Evolutionary conservation across 64 coral and sea anemone genomes (phyloP).

Genomic region (Actinia equina): DNA sequence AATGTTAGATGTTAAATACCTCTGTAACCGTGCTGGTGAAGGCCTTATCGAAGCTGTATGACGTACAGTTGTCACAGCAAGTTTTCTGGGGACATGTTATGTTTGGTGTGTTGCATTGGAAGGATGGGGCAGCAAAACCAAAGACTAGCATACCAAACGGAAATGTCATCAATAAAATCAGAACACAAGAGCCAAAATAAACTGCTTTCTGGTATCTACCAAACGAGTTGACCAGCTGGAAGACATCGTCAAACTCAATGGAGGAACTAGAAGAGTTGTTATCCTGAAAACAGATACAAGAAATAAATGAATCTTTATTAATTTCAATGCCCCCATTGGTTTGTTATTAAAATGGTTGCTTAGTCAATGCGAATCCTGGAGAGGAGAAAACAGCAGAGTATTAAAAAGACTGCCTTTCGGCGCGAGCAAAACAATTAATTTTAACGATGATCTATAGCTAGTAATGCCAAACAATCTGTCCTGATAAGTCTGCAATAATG

Average conservation of each 20-base stretch:
- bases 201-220: background rate
- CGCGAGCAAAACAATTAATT: too few relatives aligned
- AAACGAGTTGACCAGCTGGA: background rate
- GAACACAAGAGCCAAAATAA: background rate
- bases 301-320: too few relatives aligned
- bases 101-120: background rate
- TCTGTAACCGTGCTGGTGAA: conserved; percentile 4
- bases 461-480: too few relatives aligned
- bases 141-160: conserved; percentile 1
- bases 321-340: too few relatives aligned
- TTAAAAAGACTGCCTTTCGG: too few relatives aligned
- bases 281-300: too few relatives aligned
- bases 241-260: background rate
- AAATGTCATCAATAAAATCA: background rate
- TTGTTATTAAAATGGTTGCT: too few relatives aligned
- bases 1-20: background rate
- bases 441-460: too few relatives aligned
- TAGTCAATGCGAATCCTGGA: too few relatives aligned
- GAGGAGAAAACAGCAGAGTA: too few relatives aligned
- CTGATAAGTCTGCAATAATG: too few relatives aligned
- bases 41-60: background rate
- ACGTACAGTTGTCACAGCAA: conserved; percentile 18
- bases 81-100: background rate
- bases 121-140: background rate
- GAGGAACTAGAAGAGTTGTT: background rate